Base-by-base conservation (phyloP, 2,888 invertebrate genomes). In the Eilema caniola region DNA sequence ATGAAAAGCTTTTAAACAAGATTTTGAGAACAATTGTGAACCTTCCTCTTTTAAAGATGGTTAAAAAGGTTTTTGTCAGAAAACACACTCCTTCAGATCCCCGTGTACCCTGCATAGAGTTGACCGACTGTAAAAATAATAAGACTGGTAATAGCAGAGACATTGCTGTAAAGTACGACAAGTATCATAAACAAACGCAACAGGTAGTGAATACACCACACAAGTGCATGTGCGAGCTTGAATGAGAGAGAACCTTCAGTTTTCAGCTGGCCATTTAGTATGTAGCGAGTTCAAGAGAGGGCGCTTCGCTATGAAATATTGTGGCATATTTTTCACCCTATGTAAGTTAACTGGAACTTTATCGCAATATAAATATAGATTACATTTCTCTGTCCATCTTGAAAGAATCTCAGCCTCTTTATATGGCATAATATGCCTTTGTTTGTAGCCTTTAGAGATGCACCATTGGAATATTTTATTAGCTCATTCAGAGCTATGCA, bases 181-280 rank as follows among this genome's bases (percentile, higher is more conserved):
- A 16, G 14, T 59, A 59, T 59, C 16, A 28, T 53, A 64, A 28
- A 61, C 62, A 57, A 63, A 63, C 14, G 31, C 25, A 53, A n/a
- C 2, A 62, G 28, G 10, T 53, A 65, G 56, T 68, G 57, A 61
- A 65, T 24, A 20, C 62, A 66, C 62, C 62, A 63, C 63, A 59
- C 16, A 20, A 31, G 24, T 12, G 33, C 56, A 28, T 60, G 28
- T n/a, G 69, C 63, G 71, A 68, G 74, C 71, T 74, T 78, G 74
- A 76, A 76, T 73, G 66, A 71, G 84, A 89, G n/a, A n/a, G n/a
- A 88, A 86, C 87, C 86, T 90, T 85, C 86, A 88, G 90, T 75
- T 86, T 89, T 88, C 89, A 88, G 89, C 70, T 69, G 84, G 78
- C 85, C 73, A 85, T 82, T 81, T 89, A 75, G 88, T 90, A 75